These are phyloP conservation scores for Scolopax bukidnonensis DNA, from an alignment of 2,797 vertebrate genomes.

Conservation along the genomic window DNA sequence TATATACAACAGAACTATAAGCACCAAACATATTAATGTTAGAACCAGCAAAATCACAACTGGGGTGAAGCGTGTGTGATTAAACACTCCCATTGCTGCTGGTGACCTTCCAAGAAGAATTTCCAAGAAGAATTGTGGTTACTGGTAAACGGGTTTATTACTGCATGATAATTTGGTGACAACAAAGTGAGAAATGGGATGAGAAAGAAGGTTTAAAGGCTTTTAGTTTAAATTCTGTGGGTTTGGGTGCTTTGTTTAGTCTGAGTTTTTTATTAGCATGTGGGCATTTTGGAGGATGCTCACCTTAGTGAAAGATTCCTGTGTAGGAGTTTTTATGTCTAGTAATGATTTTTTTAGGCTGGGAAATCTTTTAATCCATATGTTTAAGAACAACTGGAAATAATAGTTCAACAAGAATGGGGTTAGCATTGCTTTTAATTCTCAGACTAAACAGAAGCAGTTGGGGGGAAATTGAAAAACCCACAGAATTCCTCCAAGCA, in stretches of 20 bases:
- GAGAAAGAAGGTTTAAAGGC: neutral
- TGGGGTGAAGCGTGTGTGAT: no score
- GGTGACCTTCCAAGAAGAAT: no score
- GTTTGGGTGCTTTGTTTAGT: neutral
- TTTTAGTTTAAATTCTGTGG: neutral
- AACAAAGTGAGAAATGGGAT: neutral
- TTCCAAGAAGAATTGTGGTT: neutral
- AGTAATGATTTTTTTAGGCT: neutral
- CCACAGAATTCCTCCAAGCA: neutral
- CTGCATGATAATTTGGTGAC: neutral
- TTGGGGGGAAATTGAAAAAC: fast-evolving
- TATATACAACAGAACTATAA: no score
- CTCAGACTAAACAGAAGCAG: neutral
- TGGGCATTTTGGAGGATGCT: neutral
- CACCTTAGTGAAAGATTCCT: neutral
- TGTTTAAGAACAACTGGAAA: neutral
- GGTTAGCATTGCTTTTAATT: neutral
- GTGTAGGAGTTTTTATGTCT: neutral
- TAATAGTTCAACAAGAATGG: neutral
- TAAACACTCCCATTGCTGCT: no score
- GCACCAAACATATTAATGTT: no score
- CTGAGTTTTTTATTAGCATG: neutral
- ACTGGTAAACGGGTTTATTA: neutral
- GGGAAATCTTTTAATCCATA: neutral
- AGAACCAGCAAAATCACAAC: no score